A percentile compares a stretch with the other conserved stretches of the same genome.
These are phyloP conservation scores for Pantherophis vulpinus DNA, from an alignment of 2,797 vertebrate genomes.

Conservation along the genomic window DNA sequence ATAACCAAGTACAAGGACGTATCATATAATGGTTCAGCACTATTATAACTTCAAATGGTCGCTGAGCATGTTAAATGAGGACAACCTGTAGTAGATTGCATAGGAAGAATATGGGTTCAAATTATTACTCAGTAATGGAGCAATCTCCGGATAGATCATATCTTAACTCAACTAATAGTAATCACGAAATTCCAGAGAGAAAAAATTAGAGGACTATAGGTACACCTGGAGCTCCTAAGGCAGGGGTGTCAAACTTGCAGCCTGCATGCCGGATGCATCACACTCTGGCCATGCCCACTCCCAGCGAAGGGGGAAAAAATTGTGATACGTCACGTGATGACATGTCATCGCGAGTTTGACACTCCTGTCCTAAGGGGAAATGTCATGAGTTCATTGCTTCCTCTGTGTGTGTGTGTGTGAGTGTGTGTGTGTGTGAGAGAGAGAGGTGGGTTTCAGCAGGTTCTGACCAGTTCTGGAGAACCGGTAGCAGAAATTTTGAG, in stretches of 20 bases:
- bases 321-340: too few species aligned
- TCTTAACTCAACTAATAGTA: not conserved
- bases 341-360: too few species aligned
- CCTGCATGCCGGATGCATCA: too few species aligned
- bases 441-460: too few species aligned
- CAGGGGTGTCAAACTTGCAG: too few species aligned
- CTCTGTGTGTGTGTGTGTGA: not conserved
- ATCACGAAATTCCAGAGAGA: not conserved
- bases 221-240: not conserved
- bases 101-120: not conserved
- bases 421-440: too few species aligned
- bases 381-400: not conserved
- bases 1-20: not conserved
- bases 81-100: not conserved
- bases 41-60: not conserved
- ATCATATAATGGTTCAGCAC: not conserved
- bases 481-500: too few species aligned
- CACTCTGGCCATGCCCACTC: too few species aligned
- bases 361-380: not conserved
- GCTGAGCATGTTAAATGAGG: not conserved
- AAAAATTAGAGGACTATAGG: not conserved
- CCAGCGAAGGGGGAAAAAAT: too few species aligned
- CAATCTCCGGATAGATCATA: not conserved
- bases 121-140: not conserved
- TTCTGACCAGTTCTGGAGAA: too few species aligned